These are phyloP conservation scores for Dorcus parallelipipedus DNA, from an alignment of 2,888 invertebrate genomes.

Conservation along the genomic window DNA sequence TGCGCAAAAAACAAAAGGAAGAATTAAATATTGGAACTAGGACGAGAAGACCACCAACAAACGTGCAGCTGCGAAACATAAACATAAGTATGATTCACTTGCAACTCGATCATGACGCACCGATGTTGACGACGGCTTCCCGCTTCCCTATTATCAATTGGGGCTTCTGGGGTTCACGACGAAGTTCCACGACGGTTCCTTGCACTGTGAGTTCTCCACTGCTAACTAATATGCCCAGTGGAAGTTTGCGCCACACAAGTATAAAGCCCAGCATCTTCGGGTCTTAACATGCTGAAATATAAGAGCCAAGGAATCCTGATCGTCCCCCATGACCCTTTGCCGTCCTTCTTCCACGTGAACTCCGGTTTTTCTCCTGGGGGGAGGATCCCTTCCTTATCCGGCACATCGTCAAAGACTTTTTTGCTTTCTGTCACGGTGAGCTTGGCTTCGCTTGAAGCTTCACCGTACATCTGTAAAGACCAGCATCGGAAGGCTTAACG, in stretches of 20 bases:
- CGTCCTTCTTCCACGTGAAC: conserved; percentile 85
- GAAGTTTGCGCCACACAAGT: conserved; percentile 96
- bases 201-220: conserved; percentile 93
- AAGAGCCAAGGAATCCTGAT: conserved; percentile 88
- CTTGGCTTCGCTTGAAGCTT: conserved; percentile 68
- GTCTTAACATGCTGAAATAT: conserved; percentile 92
- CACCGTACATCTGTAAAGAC: conserved; percentile 79
- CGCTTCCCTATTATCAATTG: conserved; percentile 69
- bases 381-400: conserved; percentile 63
- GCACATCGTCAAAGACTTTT: conserved; percentile 73
- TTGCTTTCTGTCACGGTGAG: conserved; percentile 82
- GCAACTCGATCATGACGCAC: conserved; percentile 86
- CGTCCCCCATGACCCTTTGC: conserved; percentile 78
- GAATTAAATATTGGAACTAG: no score
- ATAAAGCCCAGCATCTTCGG: conserved; percentile 93
- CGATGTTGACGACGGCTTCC: conserved; percentile 66
- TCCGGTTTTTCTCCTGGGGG: conserved; percentile 71
- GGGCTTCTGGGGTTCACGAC: conserved; percentile 83
- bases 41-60: no score
- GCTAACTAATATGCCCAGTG: conserved; percentile 90
- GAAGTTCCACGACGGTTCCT: conserved; percentile 78
- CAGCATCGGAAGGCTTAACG: conserved; percentile 75
- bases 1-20: no score
- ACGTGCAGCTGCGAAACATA: no score
- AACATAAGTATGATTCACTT: no score